Evolutionary conservation across 2,888 invertebrate genomes (phyloP).

Genomic region (Escarpia spicata): DNA sequence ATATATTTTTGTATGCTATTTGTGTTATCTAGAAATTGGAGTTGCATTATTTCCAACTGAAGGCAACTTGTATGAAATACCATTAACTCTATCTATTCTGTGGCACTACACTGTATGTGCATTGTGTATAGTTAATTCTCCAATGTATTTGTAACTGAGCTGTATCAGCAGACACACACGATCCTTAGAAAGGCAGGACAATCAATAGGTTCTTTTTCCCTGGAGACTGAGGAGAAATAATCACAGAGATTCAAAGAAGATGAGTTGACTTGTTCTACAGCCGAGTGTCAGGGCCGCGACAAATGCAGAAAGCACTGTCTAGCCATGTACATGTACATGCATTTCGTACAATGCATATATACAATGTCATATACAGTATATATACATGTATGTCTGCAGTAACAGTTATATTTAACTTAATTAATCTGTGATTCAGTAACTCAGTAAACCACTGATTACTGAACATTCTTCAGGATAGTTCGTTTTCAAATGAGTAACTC

Average conservation of each 20-base stretch:
- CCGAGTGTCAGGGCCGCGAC: background rate
- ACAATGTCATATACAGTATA: no score
- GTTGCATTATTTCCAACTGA: background rate
- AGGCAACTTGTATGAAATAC: background rate
- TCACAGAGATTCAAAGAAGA: background rate
- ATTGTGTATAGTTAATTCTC: background rate
- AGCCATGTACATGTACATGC: background rate
- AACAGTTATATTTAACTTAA: no score
- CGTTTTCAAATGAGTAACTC: no score
- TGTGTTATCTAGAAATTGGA: background rate
- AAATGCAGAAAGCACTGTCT: background rate
- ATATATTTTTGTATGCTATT: background rate
- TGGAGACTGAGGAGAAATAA: background rate
- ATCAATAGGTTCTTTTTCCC: background rate
- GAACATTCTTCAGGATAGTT: no score
- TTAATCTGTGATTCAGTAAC: no score
- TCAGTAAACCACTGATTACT: no score
- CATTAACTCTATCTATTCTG: background rate
- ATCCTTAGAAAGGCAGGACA: background rate
- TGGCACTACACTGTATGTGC: background rate
- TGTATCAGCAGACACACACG: background rate
- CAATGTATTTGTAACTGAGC: background rate
- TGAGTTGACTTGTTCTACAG: background rate
- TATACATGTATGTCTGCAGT: background rate
- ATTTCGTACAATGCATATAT: no score